Conservation (phyloP, 2,113 vertebrate species). For the Hyperoodon ampullatus region DNA sequence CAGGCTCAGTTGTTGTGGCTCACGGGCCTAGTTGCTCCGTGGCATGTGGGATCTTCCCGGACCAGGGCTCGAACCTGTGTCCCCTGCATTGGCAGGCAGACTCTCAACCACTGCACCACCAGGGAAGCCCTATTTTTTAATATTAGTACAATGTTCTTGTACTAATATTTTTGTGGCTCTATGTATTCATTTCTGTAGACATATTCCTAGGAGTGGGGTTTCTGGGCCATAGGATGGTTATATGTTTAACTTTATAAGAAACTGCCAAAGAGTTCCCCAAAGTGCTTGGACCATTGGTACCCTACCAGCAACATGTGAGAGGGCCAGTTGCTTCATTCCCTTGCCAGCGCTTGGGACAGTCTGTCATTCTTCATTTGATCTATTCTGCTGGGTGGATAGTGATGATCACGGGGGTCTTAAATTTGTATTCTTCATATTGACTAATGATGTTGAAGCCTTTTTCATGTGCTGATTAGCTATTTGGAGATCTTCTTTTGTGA, state of each 20-base stretch:
- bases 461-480: neutral
- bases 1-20: too few species aligned
- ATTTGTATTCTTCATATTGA: neutral
- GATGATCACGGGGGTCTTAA: neutral
- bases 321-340: fast-evolving
- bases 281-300: too few species aligned
- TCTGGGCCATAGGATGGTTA: neutral
- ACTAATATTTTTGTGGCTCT: neutral
- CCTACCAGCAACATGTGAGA: fast-evolving
- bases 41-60: too few species aligned
- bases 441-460: neutral
- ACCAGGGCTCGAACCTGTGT: too few species aligned
- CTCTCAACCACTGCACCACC: too few species aligned
- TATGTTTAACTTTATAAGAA: neutral
- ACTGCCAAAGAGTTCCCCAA: neutral
- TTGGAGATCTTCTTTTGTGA: neutral
- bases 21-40: too few species aligned
- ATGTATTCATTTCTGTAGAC: neutral
- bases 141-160: neutral
- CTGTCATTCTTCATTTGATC: neutral
- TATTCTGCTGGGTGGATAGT: neutral
- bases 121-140: too few species aligned
- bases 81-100: too few species aligned
- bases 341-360: neutral
- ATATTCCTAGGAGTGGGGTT: neutral